Conservation (phyloP, 2,888 invertebrate genomes). For the Eupithecia centaureata region DNA sequence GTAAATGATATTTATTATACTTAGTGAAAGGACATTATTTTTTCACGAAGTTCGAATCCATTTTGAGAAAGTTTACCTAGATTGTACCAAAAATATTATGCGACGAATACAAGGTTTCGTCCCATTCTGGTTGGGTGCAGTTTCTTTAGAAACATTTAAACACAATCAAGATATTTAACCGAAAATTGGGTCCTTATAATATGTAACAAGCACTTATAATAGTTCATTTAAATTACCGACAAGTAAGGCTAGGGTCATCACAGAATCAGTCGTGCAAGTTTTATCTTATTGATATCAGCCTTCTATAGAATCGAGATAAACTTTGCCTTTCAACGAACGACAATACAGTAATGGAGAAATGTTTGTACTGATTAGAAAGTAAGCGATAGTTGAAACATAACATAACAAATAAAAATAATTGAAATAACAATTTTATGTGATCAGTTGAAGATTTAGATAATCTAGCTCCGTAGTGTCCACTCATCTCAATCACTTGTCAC, state of each 20-base stretch:
- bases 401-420: not conserved
- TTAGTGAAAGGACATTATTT: no score
- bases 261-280: constrained; percentile 46
- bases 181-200: not conserved
- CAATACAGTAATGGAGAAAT: constrained; percentile 22
- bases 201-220: not conserved
- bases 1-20: no score
- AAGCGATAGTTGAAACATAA: not conserved
- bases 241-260: constrained; percentile 43
- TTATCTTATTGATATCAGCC: constrained; percentile 40
- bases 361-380: constrained; percentile 8
- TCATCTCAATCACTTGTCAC: no score
- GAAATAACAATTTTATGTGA: not conserved
- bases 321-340: constrained; percentile 56
- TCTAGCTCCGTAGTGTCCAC: no score
- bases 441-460: no score
- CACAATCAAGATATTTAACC: not conserved
- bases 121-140: no score
- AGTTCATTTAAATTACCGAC: constrained; percentile 16
- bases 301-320: constrained; percentile 63
- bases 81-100: no score
- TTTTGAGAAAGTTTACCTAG: no score
- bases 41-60: no score
- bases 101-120: no score
- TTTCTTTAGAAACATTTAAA: no score